Evolutionary conservation across 2,113 vertebrate genomes (phyloP).

Genomic region (Labrus mixtus): DNA sequence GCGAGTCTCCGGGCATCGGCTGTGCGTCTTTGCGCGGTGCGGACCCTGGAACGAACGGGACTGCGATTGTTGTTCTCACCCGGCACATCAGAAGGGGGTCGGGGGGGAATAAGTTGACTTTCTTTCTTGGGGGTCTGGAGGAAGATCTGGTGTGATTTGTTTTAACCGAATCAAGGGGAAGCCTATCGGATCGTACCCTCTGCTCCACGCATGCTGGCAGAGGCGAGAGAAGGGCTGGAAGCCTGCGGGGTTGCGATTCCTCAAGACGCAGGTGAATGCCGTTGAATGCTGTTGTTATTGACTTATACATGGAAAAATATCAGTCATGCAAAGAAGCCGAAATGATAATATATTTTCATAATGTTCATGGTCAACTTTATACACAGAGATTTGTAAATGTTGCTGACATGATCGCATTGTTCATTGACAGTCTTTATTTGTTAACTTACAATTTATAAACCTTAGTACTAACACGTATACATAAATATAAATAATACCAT

Average conservation of each 20-base stretch:
- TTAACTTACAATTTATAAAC: background rate
- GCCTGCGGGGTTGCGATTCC: slow-evolving; percentile 48
- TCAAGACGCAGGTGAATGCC: slow-evolving; percentile 76
- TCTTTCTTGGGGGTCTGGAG: slow-evolving; percentile 5
- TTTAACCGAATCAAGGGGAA: slow-evolving; percentile 6
- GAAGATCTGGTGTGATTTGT: slow-evolving; percentile 23
- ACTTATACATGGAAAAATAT: background rate
- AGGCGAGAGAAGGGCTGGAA: slow-evolving; percentile 54
- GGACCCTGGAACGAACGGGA: slow-evolving; percentile 1
- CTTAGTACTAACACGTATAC: no score
- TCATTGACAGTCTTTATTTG: background rate
- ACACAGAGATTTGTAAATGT: background rate
- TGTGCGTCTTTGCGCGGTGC: slow-evolving; percentile 66
- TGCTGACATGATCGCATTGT: background rate
- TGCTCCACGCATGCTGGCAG: slow-evolving; percentile 61
- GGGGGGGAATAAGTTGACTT: background rate
- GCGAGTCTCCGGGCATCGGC: slow-evolving; percentile 49
- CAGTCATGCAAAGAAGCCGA: background rate
- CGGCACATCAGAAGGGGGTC: background rate
- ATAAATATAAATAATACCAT: background rate
- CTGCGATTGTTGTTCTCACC: slow-evolving; percentile 1
- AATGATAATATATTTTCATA: background rate
- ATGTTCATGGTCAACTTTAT: background rate
- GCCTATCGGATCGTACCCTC: slow-evolving; percentile 40
- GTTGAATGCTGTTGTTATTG: slow-evolving; percentile 38